These are phyloP conservation scores for Drosophila hydei DNA, from an alignment of 1,140 invertebrate genomes.

Conservation along the genomic window DNA sequence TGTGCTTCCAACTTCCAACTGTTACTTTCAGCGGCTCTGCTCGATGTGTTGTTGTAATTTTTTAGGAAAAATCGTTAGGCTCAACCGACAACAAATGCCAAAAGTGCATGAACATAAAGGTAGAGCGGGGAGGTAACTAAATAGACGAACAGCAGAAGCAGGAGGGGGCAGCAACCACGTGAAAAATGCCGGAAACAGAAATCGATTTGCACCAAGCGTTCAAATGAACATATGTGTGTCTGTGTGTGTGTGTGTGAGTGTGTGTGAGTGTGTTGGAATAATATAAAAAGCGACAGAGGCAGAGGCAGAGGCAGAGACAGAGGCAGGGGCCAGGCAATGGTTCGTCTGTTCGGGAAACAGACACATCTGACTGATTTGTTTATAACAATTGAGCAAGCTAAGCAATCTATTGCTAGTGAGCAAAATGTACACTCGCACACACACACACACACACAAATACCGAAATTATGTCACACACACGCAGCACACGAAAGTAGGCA, in stretches of 20 bases:
- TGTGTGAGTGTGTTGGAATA: constrained; percentile 7
- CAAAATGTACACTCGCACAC: neutral
- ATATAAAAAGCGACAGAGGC: constrained; percentile 19
- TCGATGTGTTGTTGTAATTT: constrained; percentile 35
- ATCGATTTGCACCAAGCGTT: constrained; percentile 75
- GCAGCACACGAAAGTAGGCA: constrained; percentile 72
- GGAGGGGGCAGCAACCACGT: constrained; percentile 71
- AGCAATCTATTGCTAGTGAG: neutral
- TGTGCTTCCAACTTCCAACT: constrained; percentile 63
- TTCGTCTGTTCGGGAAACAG: neutral
- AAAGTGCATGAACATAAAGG: constrained; percentile 66
- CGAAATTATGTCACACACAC: constrained; percentile 78
- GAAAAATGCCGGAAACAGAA: constrained; percentile 84
- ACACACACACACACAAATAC: constrained; percentile 10
- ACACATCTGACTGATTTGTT: constrained; percentile 20
- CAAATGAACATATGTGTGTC: constrained; percentile 29
- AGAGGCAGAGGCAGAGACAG: constrained; percentile 15
- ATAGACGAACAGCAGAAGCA: constrained; percentile 4
- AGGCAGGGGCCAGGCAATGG: constrained; percentile 4
- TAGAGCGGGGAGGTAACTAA: neutral
- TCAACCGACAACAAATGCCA: constrained; percentile 60
- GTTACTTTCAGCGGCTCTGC: constrained; percentile 53
- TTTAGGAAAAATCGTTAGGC: constrained; percentile 79
- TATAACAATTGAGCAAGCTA: constrained; percentile 15
- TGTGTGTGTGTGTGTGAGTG: constrained; percentile 24